Conservation (phyloP, 37 sponge, comb jelly and placozoan species). For the Aplysina aerophoba region DNA sequence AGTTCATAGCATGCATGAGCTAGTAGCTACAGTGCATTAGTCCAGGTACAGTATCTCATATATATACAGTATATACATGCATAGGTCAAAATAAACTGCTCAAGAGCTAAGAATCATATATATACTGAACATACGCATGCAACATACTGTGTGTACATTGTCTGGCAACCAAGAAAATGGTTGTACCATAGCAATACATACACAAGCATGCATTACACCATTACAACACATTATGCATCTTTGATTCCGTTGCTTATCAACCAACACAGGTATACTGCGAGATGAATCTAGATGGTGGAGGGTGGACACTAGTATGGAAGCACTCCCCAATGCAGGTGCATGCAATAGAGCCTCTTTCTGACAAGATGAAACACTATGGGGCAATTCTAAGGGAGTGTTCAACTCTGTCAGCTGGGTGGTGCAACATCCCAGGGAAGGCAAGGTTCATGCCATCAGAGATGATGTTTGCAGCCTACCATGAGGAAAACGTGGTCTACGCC, state of each 20-base stretch:
- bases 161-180: too few relatives aligned
- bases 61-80: too few relatives aligned
- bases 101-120: too few relatives aligned
- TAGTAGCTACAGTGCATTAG: too few relatives aligned
- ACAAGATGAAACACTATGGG: constrained; percentile 19
- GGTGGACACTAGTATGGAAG: constrained; percentile 41
- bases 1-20: too few relatives aligned
- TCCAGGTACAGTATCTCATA: too few relatives aligned
- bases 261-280: constrained; percentile 29
- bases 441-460: constrained; percentile 31
- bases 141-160: too few relatives aligned
- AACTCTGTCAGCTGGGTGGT: constrained; percentile 27
- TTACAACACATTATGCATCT: neutral
- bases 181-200: too few relatives aligned
- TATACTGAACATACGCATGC: too few relatives aligned
- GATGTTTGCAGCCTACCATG: constrained; percentile 36
- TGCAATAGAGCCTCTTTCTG: neutral
- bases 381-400: neutral
- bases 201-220: neutral
- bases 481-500: constrained; percentile 27
- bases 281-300: constrained; percentile 34
- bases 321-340: constrained; percentile 30
- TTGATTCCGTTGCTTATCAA: neutral
- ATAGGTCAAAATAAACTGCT: too few relatives aligned
- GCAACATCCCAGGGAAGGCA: constrained; percentile 37